These are phyloP conservation scores for Smithornis capensis DNA, from an alignment of 2,113 vertebrate genomes.

Conservation along the genomic window DNA sequence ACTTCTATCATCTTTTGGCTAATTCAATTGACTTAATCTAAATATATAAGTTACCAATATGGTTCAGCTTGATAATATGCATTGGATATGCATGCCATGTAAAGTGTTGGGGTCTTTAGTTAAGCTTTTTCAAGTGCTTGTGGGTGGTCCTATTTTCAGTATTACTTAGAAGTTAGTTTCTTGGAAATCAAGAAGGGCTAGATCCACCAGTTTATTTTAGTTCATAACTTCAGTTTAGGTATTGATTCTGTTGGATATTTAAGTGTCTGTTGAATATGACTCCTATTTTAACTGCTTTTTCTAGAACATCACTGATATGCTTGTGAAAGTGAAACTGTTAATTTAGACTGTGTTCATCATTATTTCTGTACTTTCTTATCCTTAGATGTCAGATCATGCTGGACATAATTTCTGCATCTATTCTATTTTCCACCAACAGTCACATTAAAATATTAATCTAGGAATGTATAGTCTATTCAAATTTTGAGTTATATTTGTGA, in stretches of 20 bases:
- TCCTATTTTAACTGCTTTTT: not conserved
- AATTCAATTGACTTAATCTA: not conserved
- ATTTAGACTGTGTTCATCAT: not conserved
- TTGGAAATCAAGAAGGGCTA: not conserved
- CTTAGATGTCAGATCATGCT: not conserved
- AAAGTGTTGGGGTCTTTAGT: not conserved
- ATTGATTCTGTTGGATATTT: not conserved
- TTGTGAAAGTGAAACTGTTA: not conserved
- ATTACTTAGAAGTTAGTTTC: not conserved
- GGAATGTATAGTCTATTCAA: not conserved
- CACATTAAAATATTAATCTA: not conserved
- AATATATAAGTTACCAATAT: not conserved
- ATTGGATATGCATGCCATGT: not conserved
- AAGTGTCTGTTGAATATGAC: not conserved
- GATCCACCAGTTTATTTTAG: not conserved
- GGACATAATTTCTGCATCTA: not conserved
- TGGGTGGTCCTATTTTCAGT: not conserved
- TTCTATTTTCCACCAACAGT: not conserved
- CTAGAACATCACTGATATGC: not conserved
- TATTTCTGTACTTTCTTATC: not conserved
- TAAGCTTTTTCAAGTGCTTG: not conserved
- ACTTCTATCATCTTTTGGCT: not conserved
- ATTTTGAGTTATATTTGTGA: not conserved
- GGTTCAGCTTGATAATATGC: not conserved
- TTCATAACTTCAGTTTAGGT: not conserved